Percentiles rank a stretch among this genome's conserved stretches.
phyloP scores from a whole-genome alignment of 2,113 vertebrate species.

The Podiceps cristatus region DNA sequence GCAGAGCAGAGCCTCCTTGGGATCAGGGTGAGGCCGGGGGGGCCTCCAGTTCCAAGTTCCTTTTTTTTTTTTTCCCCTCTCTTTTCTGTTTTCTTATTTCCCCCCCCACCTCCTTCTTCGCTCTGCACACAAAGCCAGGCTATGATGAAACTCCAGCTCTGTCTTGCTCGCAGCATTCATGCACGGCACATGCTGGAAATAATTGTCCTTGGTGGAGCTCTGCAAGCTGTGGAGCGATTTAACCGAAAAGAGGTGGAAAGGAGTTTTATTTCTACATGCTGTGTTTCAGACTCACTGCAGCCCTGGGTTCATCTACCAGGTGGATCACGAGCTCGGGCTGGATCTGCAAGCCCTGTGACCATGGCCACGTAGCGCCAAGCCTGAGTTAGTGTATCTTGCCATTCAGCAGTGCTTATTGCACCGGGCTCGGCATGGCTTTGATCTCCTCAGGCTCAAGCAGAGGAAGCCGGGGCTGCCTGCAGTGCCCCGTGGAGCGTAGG shows the following conservation, averaged over 20 bases:
- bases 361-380: background rate
- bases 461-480: background rate
- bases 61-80: background rate
- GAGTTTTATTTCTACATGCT: background rate
- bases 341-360: background rate
- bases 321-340: background rate
- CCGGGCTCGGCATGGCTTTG: background rate
- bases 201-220: slow-evolving; percentile 67
- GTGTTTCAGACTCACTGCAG: background rate
- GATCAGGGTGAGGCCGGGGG: slow-evolving; percentile 55
- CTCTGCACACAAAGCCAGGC: slow-evolving; percentile 25
- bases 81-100: background rate
- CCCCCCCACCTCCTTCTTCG: background rate
- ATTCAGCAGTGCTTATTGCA: background rate
- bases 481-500: fast-evolving
- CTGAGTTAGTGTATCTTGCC: background rate
- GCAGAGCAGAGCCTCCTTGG: slow-evolving; percentile 37
- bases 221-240: slow-evolving; percentile 26
- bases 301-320: background rate
- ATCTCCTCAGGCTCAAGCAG: background rate
- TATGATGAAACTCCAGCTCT: slow-evolving; percentile 50
- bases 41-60: slow-evolving; percentile 55
- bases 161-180: slow-evolving; percentile 45
- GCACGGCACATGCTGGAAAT: slow-evolving; percentile 62
- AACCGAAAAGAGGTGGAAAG: slow-evolving; percentile 3